Base-by-base conservation (phyloP, 2,888 invertebrate genomes). In the Metopia argyrocephala region DNA sequence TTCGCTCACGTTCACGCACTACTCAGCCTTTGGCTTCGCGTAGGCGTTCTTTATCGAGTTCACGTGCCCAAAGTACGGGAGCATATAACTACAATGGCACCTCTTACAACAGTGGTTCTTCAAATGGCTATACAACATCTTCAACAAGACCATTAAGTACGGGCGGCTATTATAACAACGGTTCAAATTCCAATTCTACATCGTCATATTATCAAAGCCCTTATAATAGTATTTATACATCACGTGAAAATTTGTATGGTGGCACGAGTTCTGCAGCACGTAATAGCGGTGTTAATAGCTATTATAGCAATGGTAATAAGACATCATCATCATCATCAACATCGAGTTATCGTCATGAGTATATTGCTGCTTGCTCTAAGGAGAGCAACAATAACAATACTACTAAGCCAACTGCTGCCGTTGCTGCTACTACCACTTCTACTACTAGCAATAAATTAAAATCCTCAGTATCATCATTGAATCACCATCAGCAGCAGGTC, bases 11-110 rank as follows among this genome's bases (percentile, higher is more conserved):
- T 79, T 83, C 91, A 83, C 90, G 86, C 88, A 88, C 85, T n/a
- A 86, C 84, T 80, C 85, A 87, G 45, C 91, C 78, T 85, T 91
- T n/a, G 89, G 91, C 87, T 85, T 85, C 87, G 57, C 92, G 85
- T 59, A 87, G 90, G 88, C 93, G 84, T 89, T 93, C 87, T 87
- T 91, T 87, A 76, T 93, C 89, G 89, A 92, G 92, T 73, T 91
- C 92, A 0, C 91, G 92, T 1, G 88, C 91, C 56, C 86, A 84
- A 71, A 64, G 83, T 18, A 52, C 79, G 0, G 79, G 74, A 9
- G 85, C 85, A 50, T 86, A 86, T 75, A 85, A 85, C 31, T 85
- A 85, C 62, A 85, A 85, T 78, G 85, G 86, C 31, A 81, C 82
- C 18, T 75, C 74, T 31, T 85, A 84, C 61, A 84, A 86, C 73